Evolutionary conservation across 1,140 invertebrate genomes (phyloP).

Genomic region (Hypsibius dujardini): DNA sequence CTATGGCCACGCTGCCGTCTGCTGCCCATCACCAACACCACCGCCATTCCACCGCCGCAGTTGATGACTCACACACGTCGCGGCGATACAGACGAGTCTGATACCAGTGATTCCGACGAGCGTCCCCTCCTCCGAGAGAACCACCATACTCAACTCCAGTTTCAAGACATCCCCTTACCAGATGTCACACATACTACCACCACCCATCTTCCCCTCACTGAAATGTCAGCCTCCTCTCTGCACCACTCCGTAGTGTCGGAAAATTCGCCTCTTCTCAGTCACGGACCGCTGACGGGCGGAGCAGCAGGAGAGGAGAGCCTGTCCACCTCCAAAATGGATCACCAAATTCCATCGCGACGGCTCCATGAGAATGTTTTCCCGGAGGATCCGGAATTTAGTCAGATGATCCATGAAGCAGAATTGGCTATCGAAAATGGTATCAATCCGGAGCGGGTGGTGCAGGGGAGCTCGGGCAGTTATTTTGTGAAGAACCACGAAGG

Average conservation of each 20-base stretch:
- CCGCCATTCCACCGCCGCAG: not conserved
- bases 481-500: slow-evolving; percentile 81
- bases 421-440: slow-evolving; percentile 81
- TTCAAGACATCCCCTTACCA: slow-evolving; percentile 11
- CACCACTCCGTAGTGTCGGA: not conserved
- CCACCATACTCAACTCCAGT: not conserved
- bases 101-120: not conserved
- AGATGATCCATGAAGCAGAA: slow-evolving; percentile 73
- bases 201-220: not conserved
- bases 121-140: not conserved
- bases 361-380: slow-evolving; percentile 33
- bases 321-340: slow-evolving; percentile 5
- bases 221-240: not conserved
- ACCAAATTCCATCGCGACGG: not conserved
- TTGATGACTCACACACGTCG: not conserved
- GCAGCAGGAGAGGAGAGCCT: not conserved
- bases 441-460: slow-evolving; percentile 81
- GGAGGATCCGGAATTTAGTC: slow-evolving; percentile 85
- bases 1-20: slow-evolving; percentile 8
- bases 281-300: not conserved
- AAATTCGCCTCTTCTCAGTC: not conserved
- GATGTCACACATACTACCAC: not conserved
- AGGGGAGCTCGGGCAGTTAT: slow-evolving; percentile 93
- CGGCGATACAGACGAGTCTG: not conserved
- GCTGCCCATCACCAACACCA: not conserved